Evolutionary conservation across 2,888 invertebrate genomes (phyloP).

Genomic region (Byasa hedistus): DNA sequence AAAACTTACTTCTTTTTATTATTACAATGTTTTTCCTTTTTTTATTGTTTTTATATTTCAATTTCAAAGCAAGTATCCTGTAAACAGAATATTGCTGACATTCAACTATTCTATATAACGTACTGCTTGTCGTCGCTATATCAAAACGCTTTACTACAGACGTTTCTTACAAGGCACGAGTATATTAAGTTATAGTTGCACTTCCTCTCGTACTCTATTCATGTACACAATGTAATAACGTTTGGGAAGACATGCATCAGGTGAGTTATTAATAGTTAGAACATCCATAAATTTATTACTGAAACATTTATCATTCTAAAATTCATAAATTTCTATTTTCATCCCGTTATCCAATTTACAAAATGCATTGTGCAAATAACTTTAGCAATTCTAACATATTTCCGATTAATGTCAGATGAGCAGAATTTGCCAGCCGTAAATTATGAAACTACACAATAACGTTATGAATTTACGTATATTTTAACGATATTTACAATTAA

Average conservation of each 20-base stretch:
- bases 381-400: slow-evolving; percentile 4
- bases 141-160: no score
- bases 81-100: no score
- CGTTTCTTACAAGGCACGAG: no score
- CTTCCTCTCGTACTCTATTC: no score
- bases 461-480: neutral
- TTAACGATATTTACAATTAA: neutral
- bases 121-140: no score
- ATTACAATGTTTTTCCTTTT: no score
- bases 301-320: slow-evolving; percentile 2
- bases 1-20: no score
- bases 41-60: no score
- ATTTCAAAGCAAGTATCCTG: no score
- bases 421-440: neutral
- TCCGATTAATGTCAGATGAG: slow-evolving; percentile 2
- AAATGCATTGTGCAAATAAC: slow-evolving; percentile 1
- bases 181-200: no score
- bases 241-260: neutral
- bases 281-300: neutral
- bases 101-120: no score
- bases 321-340: neutral
- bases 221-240: no score
- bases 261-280: neutral
- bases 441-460: slow-evolving; percentile 1
- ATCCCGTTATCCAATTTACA: neutral